Percentiles rank a stretch among this genome's conserved stretches.
Evolutionary conservation across 2,888 invertebrate species (phyloP).

Genomic region (Phlogophora meticulosa): DNA sequence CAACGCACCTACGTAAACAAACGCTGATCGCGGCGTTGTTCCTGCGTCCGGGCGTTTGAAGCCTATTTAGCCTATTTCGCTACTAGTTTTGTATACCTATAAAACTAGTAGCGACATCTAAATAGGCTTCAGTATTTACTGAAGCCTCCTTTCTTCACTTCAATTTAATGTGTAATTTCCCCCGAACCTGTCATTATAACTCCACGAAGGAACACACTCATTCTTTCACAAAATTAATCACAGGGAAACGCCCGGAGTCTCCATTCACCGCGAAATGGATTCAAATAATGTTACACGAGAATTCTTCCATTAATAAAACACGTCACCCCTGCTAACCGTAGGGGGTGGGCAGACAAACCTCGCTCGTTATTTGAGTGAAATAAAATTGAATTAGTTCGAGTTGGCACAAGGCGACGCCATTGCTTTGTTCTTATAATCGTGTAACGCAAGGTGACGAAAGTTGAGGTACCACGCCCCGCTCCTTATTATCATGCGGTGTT

Average conservation of each 20-base stretch:
- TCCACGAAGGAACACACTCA: background rate
- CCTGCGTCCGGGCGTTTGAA: no score
- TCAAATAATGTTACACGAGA: slow-evolving; percentile 35
- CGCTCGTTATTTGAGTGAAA: slow-evolving; percentile 20
- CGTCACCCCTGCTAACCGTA: slow-evolving; percentile 7
- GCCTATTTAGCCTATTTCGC: no score
- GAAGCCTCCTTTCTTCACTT: slow-evolving; percentile 11
- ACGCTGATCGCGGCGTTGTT: no score
- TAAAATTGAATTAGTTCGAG: slow-evolving; percentile 35
- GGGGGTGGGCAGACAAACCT: slow-evolving; percentile 21
- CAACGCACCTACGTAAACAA: no score
- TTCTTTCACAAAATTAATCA: slow-evolving; percentile 27
- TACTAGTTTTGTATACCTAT: no score
- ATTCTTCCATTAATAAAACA: slow-evolving; percentile 22
- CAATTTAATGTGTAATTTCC: slow-evolving; percentile 26
- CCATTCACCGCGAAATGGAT: slow-evolving; percentile 10
- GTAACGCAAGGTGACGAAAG: slow-evolving; percentile 16
- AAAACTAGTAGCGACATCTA: no score
- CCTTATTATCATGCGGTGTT: no score
- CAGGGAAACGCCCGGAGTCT: background rate
- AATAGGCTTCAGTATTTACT: no score
- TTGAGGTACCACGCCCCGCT: slow-evolving; percentile 1
- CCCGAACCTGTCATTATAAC: background rate
- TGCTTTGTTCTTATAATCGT: slow-evolving; percentile 11
- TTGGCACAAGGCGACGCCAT: slow-evolving; percentile 9